Conservation (phyloP, 2,797 vertebrate species). For the Phataginus tetradactyla region DNA sequence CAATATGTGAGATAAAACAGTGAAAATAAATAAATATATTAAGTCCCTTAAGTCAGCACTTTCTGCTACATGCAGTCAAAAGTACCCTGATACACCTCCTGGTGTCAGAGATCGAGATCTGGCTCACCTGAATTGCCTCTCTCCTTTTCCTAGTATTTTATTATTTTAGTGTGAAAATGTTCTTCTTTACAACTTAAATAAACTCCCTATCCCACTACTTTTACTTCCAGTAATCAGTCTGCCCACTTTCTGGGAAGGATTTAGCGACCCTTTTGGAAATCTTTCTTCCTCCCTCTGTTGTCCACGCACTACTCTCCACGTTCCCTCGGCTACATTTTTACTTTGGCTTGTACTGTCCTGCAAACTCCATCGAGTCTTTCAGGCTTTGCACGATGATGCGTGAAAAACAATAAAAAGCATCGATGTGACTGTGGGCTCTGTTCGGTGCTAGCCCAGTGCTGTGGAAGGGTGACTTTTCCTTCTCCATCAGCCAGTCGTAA, state of each 20-base stretch:
- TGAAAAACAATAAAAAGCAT: neutral
- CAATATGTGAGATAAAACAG: neutral
- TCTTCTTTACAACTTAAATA: neutral
- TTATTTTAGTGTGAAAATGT: neutral
- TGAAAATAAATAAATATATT: neutral
- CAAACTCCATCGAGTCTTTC: neutral
- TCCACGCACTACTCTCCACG: rapidly evolving
- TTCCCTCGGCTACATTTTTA: neutral
- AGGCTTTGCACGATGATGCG: neutral
- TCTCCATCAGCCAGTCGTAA: neutral
- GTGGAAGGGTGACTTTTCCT: neutral
- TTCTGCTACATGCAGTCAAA: neutral
- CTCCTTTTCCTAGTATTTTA: neutral
- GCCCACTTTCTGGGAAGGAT: neutral
- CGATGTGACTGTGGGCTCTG: rapidly evolving
- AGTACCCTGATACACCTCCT: neutral
- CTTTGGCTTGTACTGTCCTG: neutral
- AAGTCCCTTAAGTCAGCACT: neutral
- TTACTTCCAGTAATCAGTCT: neutral
- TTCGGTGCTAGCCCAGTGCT: rapidly evolving
- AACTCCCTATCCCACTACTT: neutral
- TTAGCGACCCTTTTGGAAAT: neutral
- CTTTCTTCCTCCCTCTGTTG: neutral
- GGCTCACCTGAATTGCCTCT: neutral
- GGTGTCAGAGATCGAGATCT: neutral